Evolutionary conservation across 2,113 vertebrate species (phyloP).

Genomic region (Hyaena hyaena): DNA sequence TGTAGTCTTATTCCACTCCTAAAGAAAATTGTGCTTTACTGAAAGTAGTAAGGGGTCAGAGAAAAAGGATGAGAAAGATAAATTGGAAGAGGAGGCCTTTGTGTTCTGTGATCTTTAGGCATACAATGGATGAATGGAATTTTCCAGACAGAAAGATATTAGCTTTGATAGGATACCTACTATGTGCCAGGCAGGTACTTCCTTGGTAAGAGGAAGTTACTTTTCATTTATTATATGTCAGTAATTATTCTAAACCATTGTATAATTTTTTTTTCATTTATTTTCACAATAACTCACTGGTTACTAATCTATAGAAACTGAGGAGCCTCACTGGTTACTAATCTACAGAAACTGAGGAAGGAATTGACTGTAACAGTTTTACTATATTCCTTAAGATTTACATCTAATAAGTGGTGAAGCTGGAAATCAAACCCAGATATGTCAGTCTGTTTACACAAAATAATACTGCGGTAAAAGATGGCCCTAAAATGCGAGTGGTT

Average conservation of each 20-base stretch:
- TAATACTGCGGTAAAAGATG: not conserved
- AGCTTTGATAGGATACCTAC: not conserved
- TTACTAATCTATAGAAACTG: not conserved
- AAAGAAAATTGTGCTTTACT: constrained; percentile 18
- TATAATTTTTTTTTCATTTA: not conserved
- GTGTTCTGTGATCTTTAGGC: not conserved
- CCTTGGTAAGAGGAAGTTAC: not conserved
- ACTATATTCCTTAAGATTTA: not conserved
- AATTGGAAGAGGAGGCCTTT: not conserved
- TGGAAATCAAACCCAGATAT: not conserved
- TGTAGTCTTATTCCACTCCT: not conserved
- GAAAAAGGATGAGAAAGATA: not conserved
- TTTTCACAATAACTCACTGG: not conserved
- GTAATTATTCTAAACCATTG: not conserved
- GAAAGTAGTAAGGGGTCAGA: not conserved
- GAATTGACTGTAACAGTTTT: not conserved
- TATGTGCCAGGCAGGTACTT: not conserved
- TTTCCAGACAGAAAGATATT: constrained; percentile 22
- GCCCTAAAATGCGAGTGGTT: not conserved
- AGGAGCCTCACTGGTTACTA: not conserved
- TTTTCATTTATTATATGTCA: not conserved
- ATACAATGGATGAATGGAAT: not conserved
- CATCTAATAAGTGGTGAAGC: not conserved
- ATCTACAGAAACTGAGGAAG: not conserved
- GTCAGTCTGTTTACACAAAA: not conserved